phyloP scores from a whole-genome alignment of 2,113 vertebrate species.

The Neolamprologus modestus region DNA sequence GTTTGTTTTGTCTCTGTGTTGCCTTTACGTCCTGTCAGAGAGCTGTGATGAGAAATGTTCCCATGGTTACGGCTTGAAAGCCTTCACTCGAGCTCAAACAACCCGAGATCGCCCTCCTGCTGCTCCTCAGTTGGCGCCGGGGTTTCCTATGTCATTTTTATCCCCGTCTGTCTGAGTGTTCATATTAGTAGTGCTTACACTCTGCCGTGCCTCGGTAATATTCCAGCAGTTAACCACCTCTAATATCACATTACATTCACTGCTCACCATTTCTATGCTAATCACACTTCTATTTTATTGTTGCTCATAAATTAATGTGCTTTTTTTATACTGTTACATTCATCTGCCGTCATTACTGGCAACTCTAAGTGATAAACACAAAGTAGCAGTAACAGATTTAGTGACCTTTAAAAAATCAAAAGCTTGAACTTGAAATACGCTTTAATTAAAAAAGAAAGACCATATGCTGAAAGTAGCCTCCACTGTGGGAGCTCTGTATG shows the following conservation, averaged over 20 bases:
- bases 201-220: not conserved
- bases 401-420: not conserved
- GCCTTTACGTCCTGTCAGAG: not conserved
- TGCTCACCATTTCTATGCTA: not conserved
- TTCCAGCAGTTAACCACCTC: not conserved
- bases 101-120: not conserved
- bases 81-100: not conserved
- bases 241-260: not conserved
- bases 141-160: not conserved
- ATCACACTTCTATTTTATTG: not conserved
- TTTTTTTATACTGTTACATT: not conserved
- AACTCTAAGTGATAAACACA: not conserved
- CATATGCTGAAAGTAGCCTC: not conserved
- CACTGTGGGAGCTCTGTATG: not conserved
- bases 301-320: not conserved
- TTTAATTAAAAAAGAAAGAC: not conserved
- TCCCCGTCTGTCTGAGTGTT: not conserved
- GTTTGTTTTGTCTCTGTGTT: not conserved
- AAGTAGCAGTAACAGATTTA: not conserved
- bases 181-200: not conserved
- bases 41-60: not conserved
- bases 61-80: conserved; percentile 34
- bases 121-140: not conserved
- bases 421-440: not conserved
- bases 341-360: not conserved